phyloP scores from a whole-genome alignment of 1,140 invertebrate genomes.

The Trichonephila inaurata region DNA sequence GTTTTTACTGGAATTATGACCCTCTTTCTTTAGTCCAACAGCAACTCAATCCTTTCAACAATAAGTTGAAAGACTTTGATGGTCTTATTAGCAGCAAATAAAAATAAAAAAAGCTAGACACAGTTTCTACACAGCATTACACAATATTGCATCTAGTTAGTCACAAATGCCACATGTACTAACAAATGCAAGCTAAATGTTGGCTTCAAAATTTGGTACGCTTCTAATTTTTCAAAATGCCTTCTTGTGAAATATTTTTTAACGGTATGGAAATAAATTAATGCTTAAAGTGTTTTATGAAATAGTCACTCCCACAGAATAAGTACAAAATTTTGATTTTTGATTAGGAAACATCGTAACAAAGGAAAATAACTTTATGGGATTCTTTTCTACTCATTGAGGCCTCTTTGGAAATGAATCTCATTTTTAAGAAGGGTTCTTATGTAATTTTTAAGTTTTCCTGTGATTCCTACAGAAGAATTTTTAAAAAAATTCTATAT shows the following conservation, averaged over 20 bases:
- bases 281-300: not conserved
- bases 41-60: conserved; percentile 60
- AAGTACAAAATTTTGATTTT: not conserved
- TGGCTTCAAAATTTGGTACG: conserved; percentile 28
- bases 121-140: conserved; percentile 44
- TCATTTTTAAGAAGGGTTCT: not conserved
- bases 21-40: conserved; percentile 12
- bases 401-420: not conserved
- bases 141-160: conserved; percentile 47
- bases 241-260: not conserved
- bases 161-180: conserved; percentile 27
- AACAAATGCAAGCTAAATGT: conserved; percentile 49
- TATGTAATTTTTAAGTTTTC: too few relatives aligned
- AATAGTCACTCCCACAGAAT: not conserved
- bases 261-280: not conserved
- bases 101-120: conserved; percentile 55
- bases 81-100: conserved; percentile 42
- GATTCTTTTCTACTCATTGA: not conserved
- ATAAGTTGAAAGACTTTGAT: conserved; percentile 67
- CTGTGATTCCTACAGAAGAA: too few relatives aligned
- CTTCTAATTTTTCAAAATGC: not conserved
- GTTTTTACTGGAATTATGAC: conserved; percentile 30
- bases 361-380: not conserved
- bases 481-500: too few relatives aligned
- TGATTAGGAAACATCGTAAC: too few relatives aligned